Conservation (phyloP, 2,888 invertebrate genomes). For the Podotricha telesiphe region DNA sequence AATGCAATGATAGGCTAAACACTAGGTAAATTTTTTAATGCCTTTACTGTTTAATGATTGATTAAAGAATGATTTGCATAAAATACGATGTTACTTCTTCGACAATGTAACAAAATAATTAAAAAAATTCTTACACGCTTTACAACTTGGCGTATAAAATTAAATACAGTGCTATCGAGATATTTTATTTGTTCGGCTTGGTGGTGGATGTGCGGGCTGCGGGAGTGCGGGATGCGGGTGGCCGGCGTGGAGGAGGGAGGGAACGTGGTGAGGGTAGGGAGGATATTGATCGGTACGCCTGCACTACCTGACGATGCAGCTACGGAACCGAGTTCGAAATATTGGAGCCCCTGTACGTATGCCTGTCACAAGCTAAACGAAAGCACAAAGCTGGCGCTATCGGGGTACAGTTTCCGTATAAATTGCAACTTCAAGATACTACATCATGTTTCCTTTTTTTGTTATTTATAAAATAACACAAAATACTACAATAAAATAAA, state of each 20-base stretch:
- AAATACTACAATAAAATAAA: not conserved
- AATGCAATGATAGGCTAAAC: too few species aligned
- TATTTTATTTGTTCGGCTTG: conserved; percentile 46
- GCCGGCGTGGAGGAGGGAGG: conserved; percentile 30
- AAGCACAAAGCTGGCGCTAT: conserved; percentile 28
- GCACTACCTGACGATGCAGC: conserved; percentile 71
- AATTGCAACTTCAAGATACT: not conserved
- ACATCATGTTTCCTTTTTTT: not conserved
- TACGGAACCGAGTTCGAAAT: conserved; percentile 38
- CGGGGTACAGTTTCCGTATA: conserved; percentile 5
- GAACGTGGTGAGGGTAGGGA: conserved; percentile 47
- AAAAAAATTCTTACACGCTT: not conserved
- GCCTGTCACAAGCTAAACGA: conserved; percentile 24
- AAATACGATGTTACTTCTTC: too few species aligned
- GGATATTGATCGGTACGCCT: conserved; percentile 69
- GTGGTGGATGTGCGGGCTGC: conserved; percentile 40
- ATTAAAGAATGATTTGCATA: too few species aligned
- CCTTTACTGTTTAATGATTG: too few species aligned
- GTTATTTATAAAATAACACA: not conserved
- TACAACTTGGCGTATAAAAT: conserved; percentile 29
- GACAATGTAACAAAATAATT: not conserved
- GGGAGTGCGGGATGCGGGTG: conserved; percentile 38
- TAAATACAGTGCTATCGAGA: conserved; percentile 41
- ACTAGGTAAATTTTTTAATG: too few species aligned
- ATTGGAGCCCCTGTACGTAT: conserved; percentile 33